Evolutionary conservation across 2,888 invertebrate genomes (phyloP).

Genomic region (Lycaena phlaeas): DNA sequence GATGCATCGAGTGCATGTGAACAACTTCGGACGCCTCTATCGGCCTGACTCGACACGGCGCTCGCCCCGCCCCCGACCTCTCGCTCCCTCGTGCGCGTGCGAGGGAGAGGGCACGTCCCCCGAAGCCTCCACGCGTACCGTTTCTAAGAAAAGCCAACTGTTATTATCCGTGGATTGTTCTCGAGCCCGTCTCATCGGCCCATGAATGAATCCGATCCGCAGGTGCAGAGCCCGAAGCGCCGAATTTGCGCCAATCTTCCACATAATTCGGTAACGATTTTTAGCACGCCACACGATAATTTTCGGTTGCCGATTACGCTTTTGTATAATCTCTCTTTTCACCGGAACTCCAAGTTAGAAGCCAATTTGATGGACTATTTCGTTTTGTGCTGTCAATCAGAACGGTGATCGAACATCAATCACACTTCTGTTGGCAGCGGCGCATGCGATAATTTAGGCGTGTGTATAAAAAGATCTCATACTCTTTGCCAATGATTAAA

Average conservation of each 20-base stretch:
- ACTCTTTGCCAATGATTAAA: conserved; percentile 57
- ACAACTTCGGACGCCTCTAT: conserved; percentile 35
- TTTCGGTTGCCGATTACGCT: conserved; percentile 54
- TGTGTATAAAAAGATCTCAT: conserved; percentile 43
- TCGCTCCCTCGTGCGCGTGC: conserved; percentile 45
- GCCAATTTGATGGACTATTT: conserved; percentile 37
- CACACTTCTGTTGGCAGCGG: conserved; percentile 54
- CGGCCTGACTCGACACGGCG: conserved; percentile 49
- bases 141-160: conserved; percentile 69
- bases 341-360: conserved; percentile 56
- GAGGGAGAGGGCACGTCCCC: conserved; percentile 51
- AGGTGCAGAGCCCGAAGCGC: conserved; percentile 66
- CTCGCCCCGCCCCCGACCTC: conserved; percentile 60
- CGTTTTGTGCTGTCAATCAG: conserved; percentile 33
- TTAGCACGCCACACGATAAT: conserved; percentile 58
- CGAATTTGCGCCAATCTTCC: conserved; percentile 56
- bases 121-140: conserved; percentile 57
- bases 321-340: conserved; percentile 36
- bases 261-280: conserved; percentile 39
- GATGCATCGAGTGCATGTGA: conserved; percentile 42
- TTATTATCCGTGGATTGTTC: conserved; percentile 66
- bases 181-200: conserved; percentile 50
- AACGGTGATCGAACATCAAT: conserved; percentile 45
- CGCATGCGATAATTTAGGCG: conserved; percentile 53
- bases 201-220: conserved; percentile 62